These are phyloP conservation scores for Catajapyx aquilonaris DNA, from an alignment of 1,140 invertebrate genomes.

Conservation along the genomic window DNA sequence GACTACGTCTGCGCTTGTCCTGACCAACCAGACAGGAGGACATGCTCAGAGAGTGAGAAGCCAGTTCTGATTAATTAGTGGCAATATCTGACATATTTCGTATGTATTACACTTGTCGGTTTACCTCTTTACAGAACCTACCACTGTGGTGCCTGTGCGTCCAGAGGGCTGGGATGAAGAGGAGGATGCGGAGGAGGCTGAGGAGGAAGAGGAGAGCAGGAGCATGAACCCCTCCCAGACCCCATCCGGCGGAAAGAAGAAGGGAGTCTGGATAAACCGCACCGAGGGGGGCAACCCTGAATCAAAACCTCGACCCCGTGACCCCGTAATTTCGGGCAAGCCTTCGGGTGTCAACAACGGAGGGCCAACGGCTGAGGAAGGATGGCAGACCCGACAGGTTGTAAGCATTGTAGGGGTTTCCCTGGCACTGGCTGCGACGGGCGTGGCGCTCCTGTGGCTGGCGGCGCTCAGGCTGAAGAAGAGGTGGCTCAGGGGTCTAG, in stretches of 20 bases:
- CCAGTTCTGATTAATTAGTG: conserved; percentile 6
- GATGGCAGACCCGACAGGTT: neutral
- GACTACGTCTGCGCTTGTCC: conserved; percentile 62
- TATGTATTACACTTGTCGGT: conserved; percentile 1
- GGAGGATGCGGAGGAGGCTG: too few relatives aligned
- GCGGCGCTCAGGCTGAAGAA: conserved; percentile 6
- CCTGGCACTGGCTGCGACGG: conserved; percentile 13
- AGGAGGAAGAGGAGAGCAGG: too few relatives aligned
- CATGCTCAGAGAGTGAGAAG: conserved; percentile 27
- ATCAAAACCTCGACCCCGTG: too few relatives aligned
- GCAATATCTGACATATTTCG: conserved; percentile 6
- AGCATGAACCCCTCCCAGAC: too few relatives aligned
- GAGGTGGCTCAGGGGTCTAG: conserved; percentile 7
- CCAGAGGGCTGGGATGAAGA: conserved; percentile 15
- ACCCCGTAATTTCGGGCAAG: too few relatives aligned
- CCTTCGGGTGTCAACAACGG: too few relatives aligned
- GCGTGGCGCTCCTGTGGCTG: conserved; percentile 14
- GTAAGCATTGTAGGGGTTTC: neutral
- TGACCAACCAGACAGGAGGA: conserved; percentile 30
- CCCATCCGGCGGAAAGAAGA: too few relatives aligned
- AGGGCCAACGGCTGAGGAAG: too few relatives aligned
- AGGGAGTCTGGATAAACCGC: too few relatives aligned
- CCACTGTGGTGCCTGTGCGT: conserved; percentile 13
- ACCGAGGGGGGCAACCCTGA: too few relatives aligned
- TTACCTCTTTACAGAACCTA: conserved; percentile 18